Percentiles rank a stretch among this genome's conserved stretches.
Conservation (phyloP, 2,797 vertebrate species). For the Syngnathus rostellatus region DNA sequence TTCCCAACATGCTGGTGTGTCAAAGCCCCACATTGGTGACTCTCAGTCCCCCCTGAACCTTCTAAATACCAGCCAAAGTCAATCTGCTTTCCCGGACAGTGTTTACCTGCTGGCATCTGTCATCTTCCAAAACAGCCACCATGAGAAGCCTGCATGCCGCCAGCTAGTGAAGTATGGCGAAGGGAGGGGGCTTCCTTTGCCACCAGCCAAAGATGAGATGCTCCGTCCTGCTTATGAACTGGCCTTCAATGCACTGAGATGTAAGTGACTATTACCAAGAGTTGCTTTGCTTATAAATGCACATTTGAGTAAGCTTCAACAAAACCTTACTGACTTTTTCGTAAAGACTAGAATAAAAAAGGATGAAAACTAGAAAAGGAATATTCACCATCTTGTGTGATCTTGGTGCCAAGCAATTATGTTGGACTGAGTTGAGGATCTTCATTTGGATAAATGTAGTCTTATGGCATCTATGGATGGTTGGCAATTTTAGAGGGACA, state of each 20-base stretch:
- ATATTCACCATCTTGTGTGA: neutral
- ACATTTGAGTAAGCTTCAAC: too few relatives aligned
- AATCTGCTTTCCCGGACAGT: constrained; percentile 59
- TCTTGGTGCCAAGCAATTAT: neutral
- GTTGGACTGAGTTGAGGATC: neutral
- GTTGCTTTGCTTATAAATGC: neutral
- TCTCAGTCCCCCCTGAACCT: constrained; percentile 26
- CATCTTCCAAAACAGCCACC: constrained; percentile 75
- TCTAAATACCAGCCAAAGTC: constrained; percentile 12
- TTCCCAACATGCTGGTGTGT: constrained; percentile 31
- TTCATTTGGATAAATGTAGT: neutral
- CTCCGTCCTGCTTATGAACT: constrained; percentile 70
- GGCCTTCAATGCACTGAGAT: constrained; percentile 83
- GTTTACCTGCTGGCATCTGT: constrained; percentile 77
- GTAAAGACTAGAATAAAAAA: too few relatives aligned
- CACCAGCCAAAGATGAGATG: constrained; percentile 60
- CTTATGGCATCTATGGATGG: neutral
- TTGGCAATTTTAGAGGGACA: neutral
- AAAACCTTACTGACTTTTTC: too few relatives aligned
- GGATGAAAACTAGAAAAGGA: too few relatives aligned
- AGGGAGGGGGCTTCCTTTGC: constrained; percentile 24
- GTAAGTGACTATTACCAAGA: constrained; percentile 64
- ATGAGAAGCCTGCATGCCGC: constrained; percentile 61
- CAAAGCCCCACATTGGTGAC: constrained; percentile 7
- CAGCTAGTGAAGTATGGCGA: constrained; percentile 69